Percentiles rank a stretch among this genome's conserved stretches.
These are phyloP conservation scores for Drosophila vallismaia DNA, from an alignment of 2,888 invertebrate genomes.

Conservation along the genomic window DNA sequence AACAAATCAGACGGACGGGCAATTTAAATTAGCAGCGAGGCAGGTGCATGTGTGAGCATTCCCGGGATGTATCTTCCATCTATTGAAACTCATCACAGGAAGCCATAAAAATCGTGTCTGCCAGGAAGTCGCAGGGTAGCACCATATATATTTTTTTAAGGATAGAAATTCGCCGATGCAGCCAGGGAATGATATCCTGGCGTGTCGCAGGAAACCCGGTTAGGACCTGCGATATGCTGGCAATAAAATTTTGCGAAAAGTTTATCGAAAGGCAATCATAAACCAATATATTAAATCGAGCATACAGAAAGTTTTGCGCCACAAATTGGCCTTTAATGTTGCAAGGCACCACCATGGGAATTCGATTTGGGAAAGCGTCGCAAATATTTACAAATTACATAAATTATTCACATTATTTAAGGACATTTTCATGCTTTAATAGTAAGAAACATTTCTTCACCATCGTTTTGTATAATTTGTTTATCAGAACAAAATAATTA, in stretches of 20 bases:
- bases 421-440: not conserved
- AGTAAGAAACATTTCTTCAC: too few relatives aligned
- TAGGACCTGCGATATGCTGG: constrained; percentile 47
- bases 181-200: not conserved
- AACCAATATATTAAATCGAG: constrained; percentile 70
- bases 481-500: too few relatives aligned
- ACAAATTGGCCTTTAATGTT: constrained; percentile 1
- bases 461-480: constrained; percentile 6
- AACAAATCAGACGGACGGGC: constrained; percentile 18
- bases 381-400: not conserved
- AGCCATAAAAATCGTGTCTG: constrained; percentile 67
- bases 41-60: constrained; percentile 23
- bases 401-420: not conserved
- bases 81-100: constrained; percentile 64
- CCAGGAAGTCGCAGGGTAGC: constrained; percentile 58
- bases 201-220: constrained; percentile 27
- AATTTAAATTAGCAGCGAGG: constrained; percentile 63
- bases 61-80: constrained; percentile 46
- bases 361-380: not conserved
- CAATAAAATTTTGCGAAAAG: constrained; percentile 64
- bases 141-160: constrained; percentile 17
- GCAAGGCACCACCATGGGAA: not conserved
- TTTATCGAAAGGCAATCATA: constrained; percentile 70
- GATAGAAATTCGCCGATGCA: constrained; percentile 41
- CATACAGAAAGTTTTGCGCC: constrained; percentile 51